Base-by-base conservation (phyloP, 1,140 invertebrate species). In the Apolygus lucorum region DNA sequence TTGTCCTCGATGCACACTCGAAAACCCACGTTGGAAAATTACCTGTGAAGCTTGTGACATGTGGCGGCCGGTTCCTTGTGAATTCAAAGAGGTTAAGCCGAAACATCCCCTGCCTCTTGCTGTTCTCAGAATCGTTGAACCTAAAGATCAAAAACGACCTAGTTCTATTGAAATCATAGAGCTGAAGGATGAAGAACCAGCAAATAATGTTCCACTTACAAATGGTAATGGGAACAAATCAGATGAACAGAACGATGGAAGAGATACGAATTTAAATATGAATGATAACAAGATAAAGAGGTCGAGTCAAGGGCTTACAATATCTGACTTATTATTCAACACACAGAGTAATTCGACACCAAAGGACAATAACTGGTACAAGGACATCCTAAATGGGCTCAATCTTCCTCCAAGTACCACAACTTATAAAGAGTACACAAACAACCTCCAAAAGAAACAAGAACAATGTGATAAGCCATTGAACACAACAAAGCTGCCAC, bases 11-110 rank as follows among this genome's bases (percentile, higher is more conserved):
- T 85, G 84, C 72, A 82, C 82, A 14, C 69, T 84, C 25, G 80
- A 82, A 74, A 85, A 85, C 73, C 79, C 80, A 2, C 77, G 79
- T 63, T 85, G 83, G 83, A 79, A 81, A 70, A 78, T 84, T 24
- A 81, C 82, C 26, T 85, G 84, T 73, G 81, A 82, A 67, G 82
- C 81, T 2, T 85, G 84, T 72, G 80, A 80, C 26, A 77, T 73
- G 54, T 76, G 73, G 72, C 67, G 73, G 25, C 74, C 76, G 2
- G 68, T 73, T 29, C 63, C 66, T 34, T 69, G 42, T 25, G 70
- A 71, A 62, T 67, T 68, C 25, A 71, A 54, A 65, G 26, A 42
- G 17, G 22, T 29, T 2, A 67, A 34, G 2, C 54, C 54, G 2
- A 59, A 59, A 59, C 54, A 59, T 21, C 54, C 54, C 4, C 54